phyloP scores from a whole-genome alignment of 1,140 invertebrate genomes.

The Elymnias hypermnestra region DNA sequence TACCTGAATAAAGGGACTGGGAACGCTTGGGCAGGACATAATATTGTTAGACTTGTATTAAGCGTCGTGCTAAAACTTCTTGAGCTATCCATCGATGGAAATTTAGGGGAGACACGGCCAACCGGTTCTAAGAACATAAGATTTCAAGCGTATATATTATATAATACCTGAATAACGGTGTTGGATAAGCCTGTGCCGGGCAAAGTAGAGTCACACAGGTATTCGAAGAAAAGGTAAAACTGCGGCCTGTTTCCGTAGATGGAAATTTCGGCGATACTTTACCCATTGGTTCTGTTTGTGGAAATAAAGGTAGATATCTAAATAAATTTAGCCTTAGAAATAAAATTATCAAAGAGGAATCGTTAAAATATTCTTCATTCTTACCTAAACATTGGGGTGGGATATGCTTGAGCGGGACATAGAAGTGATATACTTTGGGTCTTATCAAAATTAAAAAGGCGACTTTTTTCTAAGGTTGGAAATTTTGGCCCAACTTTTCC shows the following conservation, averaged over 20 bases:
- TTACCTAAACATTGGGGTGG: slow-evolving; percentile 78
- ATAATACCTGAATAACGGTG: slow-evolving; percentile 70
- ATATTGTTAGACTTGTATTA: slow-evolving; percentile 76
- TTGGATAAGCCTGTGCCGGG: slow-evolving; percentile 82
- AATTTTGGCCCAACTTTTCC: slow-evolving; percentile 81
- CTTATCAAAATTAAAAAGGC: slow-evolving; percentile 73
- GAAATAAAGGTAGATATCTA: slow-evolving; percentile 14
- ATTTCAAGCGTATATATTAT: slow-evolving; percentile 37
- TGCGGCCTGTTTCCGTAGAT: slow-evolving; percentile 77
- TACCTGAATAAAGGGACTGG: slow-evolving; percentile 83
- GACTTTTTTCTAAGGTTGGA: slow-evolving; percentile 80
- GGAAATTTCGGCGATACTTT: slow-evolving; percentile 78
- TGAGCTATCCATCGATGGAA: slow-evolving; percentile 79
- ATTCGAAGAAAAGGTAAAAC: slow-evolving; percentile 63
- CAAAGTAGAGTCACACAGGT: slow-evolving; percentile 74
- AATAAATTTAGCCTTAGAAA: not conserved
- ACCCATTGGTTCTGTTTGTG: slow-evolving; percentile 76
- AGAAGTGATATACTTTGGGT: slow-evolving; percentile 55
- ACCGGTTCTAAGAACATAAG: slow-evolving; percentile 80
- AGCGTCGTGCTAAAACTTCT: slow-evolving; percentile 80
- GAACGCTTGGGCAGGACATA: slow-evolving; percentile 82
- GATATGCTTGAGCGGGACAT: slow-evolving; percentile 79
- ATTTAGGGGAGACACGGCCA: slow-evolving; percentile 82
- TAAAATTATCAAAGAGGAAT: not conserved
- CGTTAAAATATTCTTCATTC: slow-evolving; percentile 17